These are phyloP conservation scores for Panorpa germanica DNA, from an alignment of 2,888 invertebrate species.

Conservation along the genomic window DNA sequence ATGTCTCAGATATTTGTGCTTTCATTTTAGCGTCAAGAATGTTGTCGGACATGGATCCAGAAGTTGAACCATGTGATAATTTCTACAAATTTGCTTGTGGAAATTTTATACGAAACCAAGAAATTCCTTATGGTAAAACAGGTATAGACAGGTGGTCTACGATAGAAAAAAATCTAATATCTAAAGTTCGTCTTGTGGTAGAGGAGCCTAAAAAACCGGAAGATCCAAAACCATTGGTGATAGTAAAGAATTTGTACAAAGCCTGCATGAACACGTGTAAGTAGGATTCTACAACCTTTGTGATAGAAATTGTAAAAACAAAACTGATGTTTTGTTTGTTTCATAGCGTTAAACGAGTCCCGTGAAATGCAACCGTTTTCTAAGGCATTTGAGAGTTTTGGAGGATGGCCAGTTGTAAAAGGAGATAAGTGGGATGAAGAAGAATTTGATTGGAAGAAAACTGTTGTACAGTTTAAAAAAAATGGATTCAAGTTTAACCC, in stretches of 20 bases:
- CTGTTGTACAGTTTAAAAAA: constrained; percentile 61
- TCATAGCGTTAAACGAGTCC: constrained; percentile 57
- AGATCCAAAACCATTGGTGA: constrained; percentile 23
- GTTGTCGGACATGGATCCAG: constrained; percentile 41
- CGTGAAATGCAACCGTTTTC: constrained; percentile 56
- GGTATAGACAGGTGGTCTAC: constrained; percentile 24
- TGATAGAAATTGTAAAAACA: no score
- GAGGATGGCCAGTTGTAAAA: constrained; percentile 87
- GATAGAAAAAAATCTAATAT: constrained; percentile 25
- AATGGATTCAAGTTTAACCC: constrained; percentile 78
- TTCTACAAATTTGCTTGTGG: constrained; percentile 64
- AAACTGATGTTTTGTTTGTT: background rate
- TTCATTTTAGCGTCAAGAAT: constrained; percentile 50
- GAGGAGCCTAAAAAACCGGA: constrained; percentile 19
- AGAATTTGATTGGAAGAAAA: constrained; percentile 62
- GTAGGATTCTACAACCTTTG: constrained; percentile 12
- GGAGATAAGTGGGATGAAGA: constrained; percentile 52
- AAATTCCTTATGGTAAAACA: constrained; percentile 48
- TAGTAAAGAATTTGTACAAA: constrained; percentile 24
- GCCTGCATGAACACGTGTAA: constrained; percentile 27
- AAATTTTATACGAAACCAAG: constrained; percentile 41
- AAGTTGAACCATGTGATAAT: constrained; percentile 55
- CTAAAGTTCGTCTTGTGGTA: constrained; percentile 23
- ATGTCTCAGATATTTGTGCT: no score
- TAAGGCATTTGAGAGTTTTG: constrained; percentile 52